These are phyloP conservation scores for Latrodectus elegans DNA, from an alignment of 2,888 invertebrate species.

Conservation along the genomic window DNA sequence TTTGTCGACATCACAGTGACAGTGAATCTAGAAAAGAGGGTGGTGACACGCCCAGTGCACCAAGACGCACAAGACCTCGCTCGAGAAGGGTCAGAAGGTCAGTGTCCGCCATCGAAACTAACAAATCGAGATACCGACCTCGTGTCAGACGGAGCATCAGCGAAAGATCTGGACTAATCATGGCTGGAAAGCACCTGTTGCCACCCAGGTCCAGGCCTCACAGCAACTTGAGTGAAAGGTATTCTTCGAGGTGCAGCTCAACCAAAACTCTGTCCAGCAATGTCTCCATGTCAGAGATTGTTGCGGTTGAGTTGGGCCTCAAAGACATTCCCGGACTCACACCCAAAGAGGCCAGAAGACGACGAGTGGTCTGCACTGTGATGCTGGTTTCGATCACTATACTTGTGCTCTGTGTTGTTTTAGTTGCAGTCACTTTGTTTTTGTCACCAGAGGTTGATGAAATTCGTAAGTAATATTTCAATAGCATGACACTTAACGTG, in stretches of 20 bases:
- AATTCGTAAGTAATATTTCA: slow-evolving; percentile 51
- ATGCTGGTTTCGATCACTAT: slow-evolving; percentile 37
- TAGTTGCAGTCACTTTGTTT: slow-evolving; percentile 59
- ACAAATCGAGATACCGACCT: slow-evolving; percentile 29
- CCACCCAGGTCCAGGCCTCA: slow-evolving; percentile 31
- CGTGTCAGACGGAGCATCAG: slow-evolving; percentile 60
- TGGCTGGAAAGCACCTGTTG: slow-evolving; percentile 38
- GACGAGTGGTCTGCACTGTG: slow-evolving; percentile 54
- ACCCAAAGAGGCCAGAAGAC: slow-evolving; percentile 55
- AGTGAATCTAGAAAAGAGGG: slow-evolving; percentile 12
- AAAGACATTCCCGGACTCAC: slow-evolving; percentile 63
- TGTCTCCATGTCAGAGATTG: slow-evolving; percentile 50
- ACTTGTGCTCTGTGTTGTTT: slow-evolving; percentile 36
- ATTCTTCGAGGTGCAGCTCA: slow-evolving; percentile 39
- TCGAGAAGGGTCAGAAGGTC: slow-evolving; percentile 40
- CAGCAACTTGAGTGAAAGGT: slow-evolving; percentile 7
- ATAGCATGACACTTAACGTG: too few relatives aligned
- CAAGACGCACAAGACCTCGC: not conserved
- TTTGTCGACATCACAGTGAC: slow-evolving; percentile 62
- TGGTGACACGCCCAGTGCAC: not conserved
- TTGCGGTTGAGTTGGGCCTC: slow-evolving; percentile 60
- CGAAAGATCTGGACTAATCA: slow-evolving; percentile 36
- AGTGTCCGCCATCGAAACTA: slow-evolving; percentile 53
- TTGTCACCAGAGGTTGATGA: slow-evolving; percentile 61
- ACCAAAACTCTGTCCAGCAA: slow-evolving; percentile 44